Base-by-base conservation (phyloP, 2,888 invertebrate species). In the Phrixothrix hirtus region DNA sequence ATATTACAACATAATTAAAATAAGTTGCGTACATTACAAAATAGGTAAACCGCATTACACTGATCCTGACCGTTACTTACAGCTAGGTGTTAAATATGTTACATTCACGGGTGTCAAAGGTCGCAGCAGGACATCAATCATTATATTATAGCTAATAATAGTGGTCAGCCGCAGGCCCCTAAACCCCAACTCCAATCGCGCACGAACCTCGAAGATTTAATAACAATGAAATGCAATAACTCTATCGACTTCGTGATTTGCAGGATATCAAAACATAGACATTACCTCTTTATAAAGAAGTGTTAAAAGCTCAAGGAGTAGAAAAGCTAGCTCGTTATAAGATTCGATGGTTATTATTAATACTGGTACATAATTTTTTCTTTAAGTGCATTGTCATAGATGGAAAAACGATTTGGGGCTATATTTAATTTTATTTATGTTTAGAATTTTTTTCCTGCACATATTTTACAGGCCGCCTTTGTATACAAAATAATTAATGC, bases 101-200 rank as follows among this genome's bases (percentile, higher is more conserved):
- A 69, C 65, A 68, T 69, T 69, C 69, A 66, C 63, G 61, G 57
- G 64, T 69, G 72, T 69, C 71, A 71, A 64, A 71, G 72, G 72
- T 71, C 70, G 61, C 64, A 63, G 66, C 67, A 58, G 68, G 69
- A 68, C 71, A 72, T 72, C 71, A 71, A 71, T 72, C 71, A 71
- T 65, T 70, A 62, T 66, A 71, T 71, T 71, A 71, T 69, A 59
- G 69, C 67, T 69, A 70, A 71, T 70, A 70, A 71, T 69, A 67
- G 64, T 62, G 60, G 63, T 62, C 58, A 61, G 60, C 58, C 60
- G 60, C 60, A 59, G 57, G 56, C 51, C 48, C 39, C 51, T 46
- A 55, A 47, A 35, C 39, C 45, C 39, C 39, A 37, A 47, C 46
- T 49, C 38, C 38, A 42, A 55, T 51, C 51, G 49, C 47, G 57